A percentile compares a stretch with the other conserved stretches of the same genome.
Conservation (phyloP, 2,888 invertebrate species). For the Tanytarsus gracilentus region DNA sequence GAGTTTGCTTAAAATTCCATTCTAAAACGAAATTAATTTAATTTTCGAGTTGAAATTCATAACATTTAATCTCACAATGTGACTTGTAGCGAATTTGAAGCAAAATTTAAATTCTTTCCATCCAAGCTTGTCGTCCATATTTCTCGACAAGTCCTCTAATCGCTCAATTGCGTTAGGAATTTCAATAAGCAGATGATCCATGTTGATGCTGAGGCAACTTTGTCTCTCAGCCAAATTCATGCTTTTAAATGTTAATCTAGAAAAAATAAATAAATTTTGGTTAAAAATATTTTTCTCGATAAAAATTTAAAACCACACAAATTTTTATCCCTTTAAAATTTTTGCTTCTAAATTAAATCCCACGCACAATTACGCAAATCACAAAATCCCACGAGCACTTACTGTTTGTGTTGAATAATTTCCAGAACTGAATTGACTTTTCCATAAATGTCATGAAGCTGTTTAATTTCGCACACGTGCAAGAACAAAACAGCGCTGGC, state of each 20-base stretch:
- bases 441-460: conserved; percentile 42
- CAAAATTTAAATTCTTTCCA: conserved; percentile 55
- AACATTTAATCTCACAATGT: conserved; percentile 51
- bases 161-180: conserved; percentile 52
- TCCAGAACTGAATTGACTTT: conserved; percentile 38
- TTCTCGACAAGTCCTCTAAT: conserved; percentile 52
- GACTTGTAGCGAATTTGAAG: conserved; percentile 54
- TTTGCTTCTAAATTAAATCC: neutral
- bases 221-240: conserved; percentile 53
- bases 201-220: conserved; percentile 51
- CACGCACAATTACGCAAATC: neutral
- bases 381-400: too few species aligned
- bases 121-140: conserved; percentile 53
- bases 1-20: conserved; percentile 47
- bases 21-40: conserved; percentile 37
- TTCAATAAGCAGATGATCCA: conserved; percentile 55
- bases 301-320: neutral
- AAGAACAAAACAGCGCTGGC: conserved; percentile 37
- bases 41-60: neutral
- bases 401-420: conserved; percentile 40
- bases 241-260: conserved; percentile 51
- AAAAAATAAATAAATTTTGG: conserved; percentile 30
- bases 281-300: neutral
- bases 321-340: neutral
- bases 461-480: conserved; percentile 40